phyloP scores from a whole-genome alignment of 2,888 invertebrate genomes.

The Leptinotarsa tumamoca region DNA sequence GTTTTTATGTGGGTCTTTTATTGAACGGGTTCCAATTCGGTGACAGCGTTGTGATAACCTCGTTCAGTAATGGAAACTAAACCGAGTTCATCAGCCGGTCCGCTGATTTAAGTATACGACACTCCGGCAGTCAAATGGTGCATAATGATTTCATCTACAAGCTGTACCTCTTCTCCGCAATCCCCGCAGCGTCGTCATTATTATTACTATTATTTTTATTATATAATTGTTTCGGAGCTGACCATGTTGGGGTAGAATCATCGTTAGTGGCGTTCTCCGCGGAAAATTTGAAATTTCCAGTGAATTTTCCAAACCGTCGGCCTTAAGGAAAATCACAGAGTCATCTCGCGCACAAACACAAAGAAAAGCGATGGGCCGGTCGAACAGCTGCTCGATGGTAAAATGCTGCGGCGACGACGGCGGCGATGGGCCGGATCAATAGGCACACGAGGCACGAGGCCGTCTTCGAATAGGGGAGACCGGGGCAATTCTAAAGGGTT shows the following conservation, averaged over 20 bases:
- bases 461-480: neutral
- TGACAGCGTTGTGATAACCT: too few relatives aligned
- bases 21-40: too few relatives aligned
- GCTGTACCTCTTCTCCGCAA: too few relatives aligned
- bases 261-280: neutral
- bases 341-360: constrained; percentile 12
- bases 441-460: constrained; percentile 33
- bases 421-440: constrained; percentile 46
- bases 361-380: constrained; percentile 27
- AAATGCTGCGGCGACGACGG: constrained; percentile 41
- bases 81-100: too few relatives aligned
- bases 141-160: too few relatives aligned
- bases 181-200: too few relatives aligned
- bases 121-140: too few relatives aligned
- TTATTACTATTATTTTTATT: too few relatives aligned
- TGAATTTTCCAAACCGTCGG: constrained; percentile 1
- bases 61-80: too few relatives aligned
- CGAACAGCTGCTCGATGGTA: constrained; percentile 41
- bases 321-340: neutral
- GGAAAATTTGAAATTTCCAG: constrained; percentile 1
- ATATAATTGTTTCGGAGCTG: neutral
- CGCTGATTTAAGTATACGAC: too few relatives aligned
- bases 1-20: too few relatives aligned
- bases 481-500: neutral
- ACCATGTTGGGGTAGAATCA: neutral